phyloP scores from a whole-genome alignment of 2,113 vertebrate species.

The Prunella fulvescens region DNA sequence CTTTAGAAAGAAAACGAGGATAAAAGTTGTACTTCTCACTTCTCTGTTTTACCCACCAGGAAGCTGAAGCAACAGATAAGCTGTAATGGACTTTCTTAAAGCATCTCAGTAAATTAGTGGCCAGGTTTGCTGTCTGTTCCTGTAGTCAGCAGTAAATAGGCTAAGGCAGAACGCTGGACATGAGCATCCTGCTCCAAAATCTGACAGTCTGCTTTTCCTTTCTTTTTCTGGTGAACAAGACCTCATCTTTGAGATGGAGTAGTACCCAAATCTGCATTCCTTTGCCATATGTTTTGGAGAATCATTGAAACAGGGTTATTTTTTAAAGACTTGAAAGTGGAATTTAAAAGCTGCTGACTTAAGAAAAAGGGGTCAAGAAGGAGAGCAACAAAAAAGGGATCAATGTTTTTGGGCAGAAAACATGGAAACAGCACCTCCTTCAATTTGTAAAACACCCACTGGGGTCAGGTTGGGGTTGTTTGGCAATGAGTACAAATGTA shows the following conservation, averaged over 20 bases:
- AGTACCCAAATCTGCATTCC: background rate
- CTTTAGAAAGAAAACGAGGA: background rate
- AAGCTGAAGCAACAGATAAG: background rate
- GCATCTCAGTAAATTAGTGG: background rate
- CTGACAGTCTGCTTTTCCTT: background rate
- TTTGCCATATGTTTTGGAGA: background rate
- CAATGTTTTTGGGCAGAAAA: background rate
- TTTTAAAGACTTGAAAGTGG: background rate
- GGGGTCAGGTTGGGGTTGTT: background rate
- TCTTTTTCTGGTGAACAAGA: background rate
- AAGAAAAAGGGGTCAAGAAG: background rate
- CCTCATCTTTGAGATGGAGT: background rate
- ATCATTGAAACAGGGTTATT: background rate
- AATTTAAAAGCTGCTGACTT: slow-evolving; percentile 1
- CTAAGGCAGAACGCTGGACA: background rate
- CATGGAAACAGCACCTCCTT: background rate
- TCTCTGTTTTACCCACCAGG: background rate
- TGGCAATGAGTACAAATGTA: background rate
- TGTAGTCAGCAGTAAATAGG: background rate
- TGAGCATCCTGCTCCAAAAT: background rate
- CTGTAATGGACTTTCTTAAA: background rate
- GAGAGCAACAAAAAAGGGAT: background rate
- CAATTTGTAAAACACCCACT: background rate
- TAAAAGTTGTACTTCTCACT: background rate
- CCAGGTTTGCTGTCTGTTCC: background rate